These are phyloP conservation scores for Drosophila lutescens DNA, from an alignment of 2,888 invertebrate species.

Conservation along the genomic window DNA sequence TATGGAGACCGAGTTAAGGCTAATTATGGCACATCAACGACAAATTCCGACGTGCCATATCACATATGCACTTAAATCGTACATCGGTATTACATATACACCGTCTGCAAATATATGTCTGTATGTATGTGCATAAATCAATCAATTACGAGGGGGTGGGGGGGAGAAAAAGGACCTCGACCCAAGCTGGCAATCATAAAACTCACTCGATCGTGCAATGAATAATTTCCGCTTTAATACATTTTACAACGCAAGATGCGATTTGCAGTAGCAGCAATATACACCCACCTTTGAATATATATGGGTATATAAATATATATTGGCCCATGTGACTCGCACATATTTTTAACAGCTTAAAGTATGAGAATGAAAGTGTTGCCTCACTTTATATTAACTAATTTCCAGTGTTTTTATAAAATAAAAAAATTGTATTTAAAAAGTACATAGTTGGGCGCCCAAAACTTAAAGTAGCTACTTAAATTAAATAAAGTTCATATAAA, in stretches of 20 bases:
- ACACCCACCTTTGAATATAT: constrained; percentile 12
- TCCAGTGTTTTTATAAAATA: too few species aligned
- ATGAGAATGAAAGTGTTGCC: too few species aligned
- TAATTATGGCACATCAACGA: constrained; percentile 69
- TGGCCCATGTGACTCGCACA: not conserved
- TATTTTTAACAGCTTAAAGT: not conserved
- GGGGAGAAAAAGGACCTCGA: not conserved
- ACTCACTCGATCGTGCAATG: constrained; percentile 79
- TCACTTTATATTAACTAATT: too few species aligned
- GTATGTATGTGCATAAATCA: constrained; percentile 9
- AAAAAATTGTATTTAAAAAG: too few species aligned
- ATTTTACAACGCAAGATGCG: constrained; percentile 73
- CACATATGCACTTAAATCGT: constrained; percentile 8
- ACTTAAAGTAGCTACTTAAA: too few species aligned
- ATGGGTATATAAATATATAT: constrained; percentile 1
- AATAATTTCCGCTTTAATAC: constrained; percentile 81
- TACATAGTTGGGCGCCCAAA: too few species aligned
- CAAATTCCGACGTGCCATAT: constrained; percentile 44
- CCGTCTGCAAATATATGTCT: not conserved
- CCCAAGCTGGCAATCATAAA: constrained; percentile 64
- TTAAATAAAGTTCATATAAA: too few species aligned
- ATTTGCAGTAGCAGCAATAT: constrained; percentile 56
- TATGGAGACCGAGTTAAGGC: constrained; percentile 53
- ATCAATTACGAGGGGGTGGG: constrained; percentile 14
- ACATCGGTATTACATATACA: not conserved